Evolutionary conservation across 2,888 invertebrate genomes (phyloP), one percentile per base, ranked within the genome.

Genomic region (Ectobius pallidus): DNA sequence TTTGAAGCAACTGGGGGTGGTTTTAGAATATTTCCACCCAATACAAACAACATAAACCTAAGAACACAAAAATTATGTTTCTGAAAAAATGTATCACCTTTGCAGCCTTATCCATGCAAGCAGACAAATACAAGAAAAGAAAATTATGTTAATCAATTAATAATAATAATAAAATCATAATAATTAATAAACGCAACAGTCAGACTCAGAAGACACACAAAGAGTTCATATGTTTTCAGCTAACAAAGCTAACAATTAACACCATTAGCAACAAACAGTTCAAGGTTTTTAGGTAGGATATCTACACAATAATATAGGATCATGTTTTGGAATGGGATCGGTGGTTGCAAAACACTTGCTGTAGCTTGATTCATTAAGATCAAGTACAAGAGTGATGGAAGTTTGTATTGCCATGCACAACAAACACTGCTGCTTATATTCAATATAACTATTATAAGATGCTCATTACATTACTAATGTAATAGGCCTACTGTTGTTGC

Each of bases 71-170:
- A 61, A n/a, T n/a, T 34, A 67, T 34, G 34, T 46, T 67, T 39
- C 42, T 34, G 55, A 30, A 67, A 44, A 49, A 44, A 71, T 65
- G 46, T 49, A 77, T 79, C 79, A 79, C 79, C 79, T 79, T 79
- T 79, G 78, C 79, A 79, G 78, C 79, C 79, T 79, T 75, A 75
- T 76, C 79, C 79, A 79, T 79, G 79, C 78, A 79, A 79, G 79
- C 79, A 78, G 77, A 78, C 78, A 77, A 78, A 78, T 77, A 78
- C 76, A 77, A 78, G 76, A 77, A 75, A 73, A 76, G 71, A 75
- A 75, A 73, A 71, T 44, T 63, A 44, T 27, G 44, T 58, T 58
- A 58, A 46, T 65, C 30, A 65, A 46, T 65, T 65, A 65, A 65
- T 65, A 63, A 62, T 71, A n/a, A n/a, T n/a, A n/a, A n/a, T 20